Evolutionary conservation across 2,888 invertebrate species (phyloP).

Genomic region (Malthinus seriepunctatus): DNA sequence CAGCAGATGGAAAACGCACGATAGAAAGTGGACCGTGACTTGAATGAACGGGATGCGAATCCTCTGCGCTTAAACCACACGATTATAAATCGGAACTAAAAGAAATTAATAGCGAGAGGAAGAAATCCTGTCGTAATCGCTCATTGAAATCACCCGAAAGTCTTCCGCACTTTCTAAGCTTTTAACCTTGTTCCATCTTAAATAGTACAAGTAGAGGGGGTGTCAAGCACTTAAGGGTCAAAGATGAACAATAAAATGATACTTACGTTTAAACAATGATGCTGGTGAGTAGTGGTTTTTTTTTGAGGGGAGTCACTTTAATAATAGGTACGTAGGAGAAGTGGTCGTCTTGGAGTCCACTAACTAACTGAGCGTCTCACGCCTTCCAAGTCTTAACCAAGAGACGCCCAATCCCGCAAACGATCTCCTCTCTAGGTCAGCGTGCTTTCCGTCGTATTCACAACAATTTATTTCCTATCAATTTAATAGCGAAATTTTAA

Average conservation of each 20-base stretch:
- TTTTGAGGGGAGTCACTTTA: slow-evolving; percentile 34
- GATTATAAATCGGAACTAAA: slow-evolving; percentile 13
- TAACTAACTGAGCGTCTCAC: slow-evolving; percentile 47
- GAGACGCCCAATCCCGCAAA: slow-evolving; percentile 44
- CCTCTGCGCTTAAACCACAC: slow-evolving; percentile 16
- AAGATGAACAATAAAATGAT: slow-evolving; percentile 34
- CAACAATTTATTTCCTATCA: slow-evolving; percentile 42
- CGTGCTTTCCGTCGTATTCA: slow-evolving; percentile 36
- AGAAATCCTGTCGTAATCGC: slow-evolving; percentile 27
- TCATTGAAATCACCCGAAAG: slow-evolving; percentile 37
- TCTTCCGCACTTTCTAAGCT: slow-evolving; percentile 37
- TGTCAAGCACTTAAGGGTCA: slow-evolving; percentile 35
- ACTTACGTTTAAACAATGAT: slow-evolving; percentile 33
- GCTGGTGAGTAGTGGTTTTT: slow-evolving; percentile 39
- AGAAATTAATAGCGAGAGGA: background rate
- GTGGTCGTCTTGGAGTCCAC: slow-evolving; percentile 48
- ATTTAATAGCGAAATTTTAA: slow-evolving; percentile 28
- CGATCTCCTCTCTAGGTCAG: slow-evolving; percentile 50
- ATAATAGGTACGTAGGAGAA: slow-evolving; percentile 38
- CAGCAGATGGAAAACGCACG: slow-evolving; percentile 35
- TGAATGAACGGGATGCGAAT: slow-evolving; percentile 28
- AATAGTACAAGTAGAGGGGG: slow-evolving; percentile 22
- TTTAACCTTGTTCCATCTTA: slow-evolving; percentile 25
- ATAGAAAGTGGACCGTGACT: slow-evolving; percentile 39
- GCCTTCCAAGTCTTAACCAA: slow-evolving; percentile 44